A percentile compares a stretch with the other conserved stretches of the same genome.
Conservation (phyloP, 2,797 vertebrate species). For the Margarornis squamiger region DNA sequence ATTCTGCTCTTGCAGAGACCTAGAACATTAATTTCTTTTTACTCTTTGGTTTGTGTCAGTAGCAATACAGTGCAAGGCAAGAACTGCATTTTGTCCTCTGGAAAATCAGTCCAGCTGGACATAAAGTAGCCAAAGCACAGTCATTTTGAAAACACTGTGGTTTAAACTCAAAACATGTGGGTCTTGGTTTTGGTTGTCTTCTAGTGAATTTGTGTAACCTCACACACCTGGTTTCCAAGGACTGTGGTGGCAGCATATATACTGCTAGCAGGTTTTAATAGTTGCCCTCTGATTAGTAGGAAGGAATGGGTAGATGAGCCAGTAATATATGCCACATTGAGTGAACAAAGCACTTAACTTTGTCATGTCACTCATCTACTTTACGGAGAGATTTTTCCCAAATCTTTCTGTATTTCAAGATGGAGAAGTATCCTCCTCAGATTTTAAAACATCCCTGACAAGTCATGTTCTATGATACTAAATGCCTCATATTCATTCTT, state of each 20-base stretch:
- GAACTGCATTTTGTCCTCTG: not conserved
- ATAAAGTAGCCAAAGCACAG: not conserved
- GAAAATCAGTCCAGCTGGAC: not conserved
- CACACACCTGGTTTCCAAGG: not conserved
- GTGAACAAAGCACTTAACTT: not conserved
- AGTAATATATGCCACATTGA: not conserved
- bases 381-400: not conserved
- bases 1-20: not conserved
- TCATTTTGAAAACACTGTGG: not conserved
- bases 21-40: not conserved
- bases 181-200: not conserved
- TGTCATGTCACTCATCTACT: not conserved
- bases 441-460: not conserved
- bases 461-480: not conserved
- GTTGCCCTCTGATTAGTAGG: not conserved
- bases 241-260: not conserved
- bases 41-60: not conserved
- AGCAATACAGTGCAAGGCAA: not conserved
- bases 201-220: not conserved
- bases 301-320: not conserved
- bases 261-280: not conserved
- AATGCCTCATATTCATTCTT: not conserved
- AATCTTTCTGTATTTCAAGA: not conserved
- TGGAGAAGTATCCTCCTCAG: not conserved
- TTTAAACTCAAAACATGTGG: not conserved